Evolutionary conservation across 2,113 vertebrate genomes (phyloP), one percentile per base, ranked within the genome.

Genomic region (Forbesichthys agassizii): DNA sequence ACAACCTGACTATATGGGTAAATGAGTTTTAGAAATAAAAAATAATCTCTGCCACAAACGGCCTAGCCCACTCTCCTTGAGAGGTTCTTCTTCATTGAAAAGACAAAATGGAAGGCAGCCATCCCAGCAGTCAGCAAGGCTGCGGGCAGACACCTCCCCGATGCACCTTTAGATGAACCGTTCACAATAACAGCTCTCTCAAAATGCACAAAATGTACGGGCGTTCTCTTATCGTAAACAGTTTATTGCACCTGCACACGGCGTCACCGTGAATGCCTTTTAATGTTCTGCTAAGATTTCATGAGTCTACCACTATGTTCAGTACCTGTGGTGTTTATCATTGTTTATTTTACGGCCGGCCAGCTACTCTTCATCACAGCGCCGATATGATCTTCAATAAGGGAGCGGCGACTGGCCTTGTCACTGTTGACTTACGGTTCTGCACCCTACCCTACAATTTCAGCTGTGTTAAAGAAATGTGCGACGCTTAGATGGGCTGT

Each of bases 381-480:
- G 27, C 76, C 72, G 90, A 92, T 93, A 92, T 81, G 81, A 92
- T 93, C 91, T 90, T 88, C 89, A 92, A 88, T 89, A 89, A 88
- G 71, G 71, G 65, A 71, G 60, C 64, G 69, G 79, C 83, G 86
- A 79, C 86, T 77, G 77, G 42, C 83, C 63, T 81, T 85, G 77
- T 81, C 81, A 66, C 84, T 80, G 84, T 59, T 83, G 88, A 89
- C 85, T 84, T 89, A 87, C 74, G 70, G 75, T 69, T 74, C 60
- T 74, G 68, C 77, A 70, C 75, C 42, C 42, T 49, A 71, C 57
- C 56, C 56, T 59, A 63, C 85, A 87, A 91, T 86, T 85, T 85
- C 83, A 87, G 68, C 62, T 57, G 80, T 68, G 65, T 66, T 80
- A 79, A 81, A 75, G 79, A 84, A 81, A 88, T 88, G 83, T 84